Percentiles rank a stretch among this genome's conserved stretches.
phyloP scores from a whole-genome alignment of 2,888 invertebrate species.

The Stegana nigrithorax region DNA sequence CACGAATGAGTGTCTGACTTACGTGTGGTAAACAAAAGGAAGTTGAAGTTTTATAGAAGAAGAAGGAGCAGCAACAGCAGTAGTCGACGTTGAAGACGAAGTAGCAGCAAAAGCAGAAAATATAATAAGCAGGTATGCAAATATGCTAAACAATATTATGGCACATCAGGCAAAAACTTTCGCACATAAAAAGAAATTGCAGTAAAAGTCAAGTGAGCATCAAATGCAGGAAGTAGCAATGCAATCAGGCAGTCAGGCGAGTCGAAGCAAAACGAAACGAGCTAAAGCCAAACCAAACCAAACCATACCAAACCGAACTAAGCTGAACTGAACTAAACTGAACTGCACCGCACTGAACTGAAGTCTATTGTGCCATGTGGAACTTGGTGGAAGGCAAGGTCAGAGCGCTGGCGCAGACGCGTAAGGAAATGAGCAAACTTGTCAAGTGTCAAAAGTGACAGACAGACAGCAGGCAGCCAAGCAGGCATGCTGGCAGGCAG shows the following conservation, averaged over 20 bases:
- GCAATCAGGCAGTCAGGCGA: not conserved
- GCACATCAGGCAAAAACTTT: not conserved
- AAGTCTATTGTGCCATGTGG: no score
- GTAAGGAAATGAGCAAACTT: slow-evolving; percentile 17
- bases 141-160: slow-evolving; percentile 1
- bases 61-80: no score
- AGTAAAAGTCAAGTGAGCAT: slow-evolving; percentile 17
- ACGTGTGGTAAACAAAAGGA: slow-evolving; percentile 6
- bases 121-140: slow-evolving; percentile 17
- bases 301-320: not conserved
- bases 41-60: not conserved
- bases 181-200: not conserved
- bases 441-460: slow-evolving; percentile 19
- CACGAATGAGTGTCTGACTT: slow-evolving; percentile 1
- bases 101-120: not conserved
- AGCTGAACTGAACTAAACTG: no score
- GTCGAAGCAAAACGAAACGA: not conserved
- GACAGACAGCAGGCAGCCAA: not conserved
- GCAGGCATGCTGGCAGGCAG: no score
- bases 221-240: slow-evolving; percentile 5
- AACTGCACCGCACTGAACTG: no score
- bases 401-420: slow-evolving; percentile 6
- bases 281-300: not conserved
- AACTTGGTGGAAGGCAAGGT: no score
- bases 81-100: no score